phyloP scores from a whole-genome alignment of 2,888 invertebrate genomes.

The Suillia variegata region DNA sequence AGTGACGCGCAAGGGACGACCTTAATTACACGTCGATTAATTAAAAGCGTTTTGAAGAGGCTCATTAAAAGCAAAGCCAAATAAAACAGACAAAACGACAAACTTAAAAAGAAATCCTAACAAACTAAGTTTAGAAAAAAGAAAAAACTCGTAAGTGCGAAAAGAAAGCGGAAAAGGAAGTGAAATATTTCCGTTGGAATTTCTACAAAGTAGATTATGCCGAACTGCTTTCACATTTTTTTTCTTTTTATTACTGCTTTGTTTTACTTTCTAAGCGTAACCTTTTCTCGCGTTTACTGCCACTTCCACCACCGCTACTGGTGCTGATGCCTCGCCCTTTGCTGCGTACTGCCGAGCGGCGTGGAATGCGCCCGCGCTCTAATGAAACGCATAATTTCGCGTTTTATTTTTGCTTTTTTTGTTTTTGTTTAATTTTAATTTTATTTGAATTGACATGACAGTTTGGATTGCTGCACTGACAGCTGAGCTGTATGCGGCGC shows the following conservation, averaged over 20 bases:
- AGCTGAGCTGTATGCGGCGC: not conserved
- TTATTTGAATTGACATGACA: constrained; percentile 31
- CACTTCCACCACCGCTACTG: too few species aligned
- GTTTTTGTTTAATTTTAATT: too few species aligned
- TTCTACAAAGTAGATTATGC: not conserved
- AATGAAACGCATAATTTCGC: constrained; percentile 27
- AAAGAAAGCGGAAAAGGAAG: not conserved
- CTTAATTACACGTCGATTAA: constrained; percentile 46
- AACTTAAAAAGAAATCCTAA: too few species aligned
- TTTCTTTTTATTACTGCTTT: not conserved
- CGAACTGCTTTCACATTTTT: not conserved
- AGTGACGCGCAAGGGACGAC: too few species aligned
- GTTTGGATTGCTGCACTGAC: constrained; percentile 4
- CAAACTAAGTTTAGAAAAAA: too few species aligned
- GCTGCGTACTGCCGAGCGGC: not conserved
- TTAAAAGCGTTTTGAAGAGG: constrained; percentile 23
- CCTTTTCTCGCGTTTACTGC: not conserved
- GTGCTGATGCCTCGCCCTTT: too few species aligned
- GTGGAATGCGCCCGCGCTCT: not conserved
- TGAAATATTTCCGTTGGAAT: not conserved
- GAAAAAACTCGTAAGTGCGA: too few species aligned
- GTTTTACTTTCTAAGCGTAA: not conserved
- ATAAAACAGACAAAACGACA: too few species aligned
- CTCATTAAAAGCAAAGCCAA: not conserved
- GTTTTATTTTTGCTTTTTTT: too few species aligned